These are phyloP conservation scores for Manis crassicaudata DNA, from an alignment of 2,797 vertebrate genomes.

Conservation along the genomic window DNA sequence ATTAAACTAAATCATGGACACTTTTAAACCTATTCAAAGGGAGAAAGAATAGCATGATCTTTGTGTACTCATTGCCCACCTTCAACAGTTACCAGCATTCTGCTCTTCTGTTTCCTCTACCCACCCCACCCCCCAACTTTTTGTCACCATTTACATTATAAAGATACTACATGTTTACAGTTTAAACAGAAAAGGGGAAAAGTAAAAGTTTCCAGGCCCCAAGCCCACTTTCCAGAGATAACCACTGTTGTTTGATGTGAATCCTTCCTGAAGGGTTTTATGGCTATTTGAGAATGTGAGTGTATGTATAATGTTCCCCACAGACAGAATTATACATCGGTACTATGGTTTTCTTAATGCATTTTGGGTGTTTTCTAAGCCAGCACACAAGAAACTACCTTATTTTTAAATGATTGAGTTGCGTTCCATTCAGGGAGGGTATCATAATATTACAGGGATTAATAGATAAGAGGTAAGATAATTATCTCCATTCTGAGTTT, in stretches of 20 bases:
- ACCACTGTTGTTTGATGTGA: neutral
- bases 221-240: neutral
- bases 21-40: neutral
- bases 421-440: neutral
- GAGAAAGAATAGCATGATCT: neutral
- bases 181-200: neutral
- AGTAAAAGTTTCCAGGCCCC: neutral
- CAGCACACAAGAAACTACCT: neutral
- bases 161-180: neutral
- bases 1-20: neutral
- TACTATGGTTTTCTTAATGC: neutral
- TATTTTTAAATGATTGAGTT: neutral
- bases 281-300: neutral
- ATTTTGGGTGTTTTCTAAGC: constrained; percentile 28
- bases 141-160: neutral
- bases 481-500: neutral
- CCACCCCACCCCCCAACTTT: neutral
- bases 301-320: neutral
- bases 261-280: neutral
- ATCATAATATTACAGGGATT: neutral
- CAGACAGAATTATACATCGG: neutral
- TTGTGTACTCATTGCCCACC: accelerated
- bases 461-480: neutral
- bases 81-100: neutral
- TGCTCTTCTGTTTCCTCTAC: neutral